A percentile compares a stretch with the other conserved stretches of the same genome.
Evolutionary conservation across 2,888 invertebrate species (phyloP).

Genomic region (Phortica magna): DNA sequence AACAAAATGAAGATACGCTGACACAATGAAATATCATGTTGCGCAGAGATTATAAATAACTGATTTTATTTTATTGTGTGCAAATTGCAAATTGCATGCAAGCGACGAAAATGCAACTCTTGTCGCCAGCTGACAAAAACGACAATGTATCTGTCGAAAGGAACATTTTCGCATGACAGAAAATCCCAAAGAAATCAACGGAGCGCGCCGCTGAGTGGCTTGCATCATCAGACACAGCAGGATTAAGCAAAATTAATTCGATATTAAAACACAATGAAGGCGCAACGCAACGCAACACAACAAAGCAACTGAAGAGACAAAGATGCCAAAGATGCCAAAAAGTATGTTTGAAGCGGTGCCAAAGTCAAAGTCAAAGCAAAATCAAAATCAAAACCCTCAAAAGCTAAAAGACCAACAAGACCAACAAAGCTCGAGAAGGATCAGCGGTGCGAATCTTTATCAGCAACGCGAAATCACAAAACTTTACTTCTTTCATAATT

Average conservation of each 20-base stretch:
- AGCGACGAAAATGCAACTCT: background rate
- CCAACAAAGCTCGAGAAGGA: slow-evolving; percentile 10
- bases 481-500: slow-evolving; percentile 43
- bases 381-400: slow-evolving; percentile 13
- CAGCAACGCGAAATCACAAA: slow-evolving; percentile 52
- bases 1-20: background rate
- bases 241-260: slow-evolving; percentile 45
- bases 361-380: slow-evolving; percentile 55
- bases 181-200: slow-evolving; percentile 7
- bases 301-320: too few species aligned
- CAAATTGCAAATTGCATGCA: slow-evolving; percentile 31
- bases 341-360: slow-evolving; percentile 56
- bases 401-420: background rate
- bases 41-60: background rate
- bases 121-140: slow-evolving; percentile 13
- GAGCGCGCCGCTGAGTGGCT: background rate
- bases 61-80: slow-evolving; percentile 36
- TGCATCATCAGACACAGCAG: slow-evolving; percentile 27
- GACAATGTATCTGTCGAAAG: slow-evolving; percentile 40
- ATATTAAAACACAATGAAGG: slow-evolving; percentile 36
- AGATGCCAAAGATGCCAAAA: too few species aligned
- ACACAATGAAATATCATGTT: background rate
- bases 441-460: slow-evolving; percentile 48
- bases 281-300: background rate
- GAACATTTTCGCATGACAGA: slow-evolving; percentile 16